Conservation (phyloP, 2,797 vertebrate species). For the Galagoides demidoff region DNA sequence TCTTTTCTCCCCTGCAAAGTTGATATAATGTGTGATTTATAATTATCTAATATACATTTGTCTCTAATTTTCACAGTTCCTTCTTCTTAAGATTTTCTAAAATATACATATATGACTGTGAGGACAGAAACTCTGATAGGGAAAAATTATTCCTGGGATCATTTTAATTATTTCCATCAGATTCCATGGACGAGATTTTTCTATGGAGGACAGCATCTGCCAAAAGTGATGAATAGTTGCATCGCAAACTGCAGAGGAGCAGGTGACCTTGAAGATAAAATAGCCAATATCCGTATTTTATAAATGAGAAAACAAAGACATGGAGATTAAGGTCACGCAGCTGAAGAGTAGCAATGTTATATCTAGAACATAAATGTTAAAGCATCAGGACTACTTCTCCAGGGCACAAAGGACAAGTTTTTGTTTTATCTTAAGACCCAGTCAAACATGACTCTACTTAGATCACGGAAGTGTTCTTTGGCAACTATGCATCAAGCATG, state of each 20-base stretch:
- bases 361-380: constrained; percentile 23
- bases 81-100: not conserved
- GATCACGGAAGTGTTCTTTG: not conserved
- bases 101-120: not conserved
- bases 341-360: not conserved
- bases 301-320: constrained; percentile 30
- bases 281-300: constrained; percentile 17
- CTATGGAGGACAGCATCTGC: not conserved
- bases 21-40: not conserved
- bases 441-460: not conserved
- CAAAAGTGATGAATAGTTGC: not conserved
- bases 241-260: not conserved
- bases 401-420: not conserved
- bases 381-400: not conserved
- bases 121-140: not conserved
- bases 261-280: constrained; percentile 48
- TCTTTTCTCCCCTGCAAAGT: not conserved
- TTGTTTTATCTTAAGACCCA: not conserved
- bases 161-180: not conserved
- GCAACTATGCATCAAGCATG: not conserved
- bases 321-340: constrained; percentile 1
- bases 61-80: not conserved
- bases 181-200: not conserved
- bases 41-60: not conserved
- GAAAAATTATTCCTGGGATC: not conserved